Evolutionary conservation across 2,113 vertebrate species (phyloP).

Genomic region (Cottus gobio): DNA sequence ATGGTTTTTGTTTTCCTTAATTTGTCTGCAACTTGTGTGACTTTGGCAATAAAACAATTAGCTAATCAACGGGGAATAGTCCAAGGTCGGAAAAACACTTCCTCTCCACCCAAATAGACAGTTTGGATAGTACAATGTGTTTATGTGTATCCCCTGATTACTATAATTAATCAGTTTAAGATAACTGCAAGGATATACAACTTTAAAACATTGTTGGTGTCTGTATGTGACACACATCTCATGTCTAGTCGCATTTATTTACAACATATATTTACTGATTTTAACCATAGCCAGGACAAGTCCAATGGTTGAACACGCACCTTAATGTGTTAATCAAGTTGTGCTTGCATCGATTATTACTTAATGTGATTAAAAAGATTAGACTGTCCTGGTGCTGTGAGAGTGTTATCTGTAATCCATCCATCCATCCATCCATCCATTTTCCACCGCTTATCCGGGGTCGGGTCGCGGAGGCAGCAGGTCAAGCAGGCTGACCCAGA

Average conservation of each 20-base stretch:
- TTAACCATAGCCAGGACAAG: not conserved
- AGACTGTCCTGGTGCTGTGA: not conserved
- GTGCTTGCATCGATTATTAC: slow-evolving; percentile 23
- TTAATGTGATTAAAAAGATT: slow-evolving; percentile 49
- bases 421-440: too few relatives aligned
- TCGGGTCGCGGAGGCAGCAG: too few relatives aligned
- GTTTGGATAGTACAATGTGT: not conserved
- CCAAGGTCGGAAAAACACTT: not conserved
- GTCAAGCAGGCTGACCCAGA: too few relatives aligned
- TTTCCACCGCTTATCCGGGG: too few relatives aligned
- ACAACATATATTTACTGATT: not conserved
- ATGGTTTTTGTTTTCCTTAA: not conserved
- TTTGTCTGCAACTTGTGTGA: slow-evolving; percentile 9
- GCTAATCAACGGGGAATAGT: not conserved
- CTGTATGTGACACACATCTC: not conserved
- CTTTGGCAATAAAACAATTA: not conserved
- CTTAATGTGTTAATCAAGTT: slow-evolving; percentile 29
- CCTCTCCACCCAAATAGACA: not conserved
- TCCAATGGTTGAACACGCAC: slow-evolving; percentile 20
- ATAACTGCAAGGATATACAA: not conserved
- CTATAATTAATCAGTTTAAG: not conserved
- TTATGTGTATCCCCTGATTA: not conserved
- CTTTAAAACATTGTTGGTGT: not conserved
- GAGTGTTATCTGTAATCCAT: slow-evolving; percentile 33
- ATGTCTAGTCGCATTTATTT: not conserved